Percentiles rank a stretch among this genome's conserved stretches.
phyloP scores from a whole-genome alignment of 2,797 vertebrate genomes.

The Erethizon dorsatum region DNA sequence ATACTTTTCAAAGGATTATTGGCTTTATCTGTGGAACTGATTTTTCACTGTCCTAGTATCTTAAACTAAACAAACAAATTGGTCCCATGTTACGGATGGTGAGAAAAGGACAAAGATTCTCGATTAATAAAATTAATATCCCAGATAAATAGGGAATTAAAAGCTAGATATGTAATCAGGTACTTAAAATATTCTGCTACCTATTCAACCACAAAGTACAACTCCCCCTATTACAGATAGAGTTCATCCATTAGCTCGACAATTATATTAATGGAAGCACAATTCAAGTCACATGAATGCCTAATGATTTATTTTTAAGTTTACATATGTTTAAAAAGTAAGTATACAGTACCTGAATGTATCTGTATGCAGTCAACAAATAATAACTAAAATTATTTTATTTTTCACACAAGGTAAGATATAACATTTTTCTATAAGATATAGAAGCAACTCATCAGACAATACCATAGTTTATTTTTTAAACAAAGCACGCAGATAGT shows the following conservation, averaged over 20 bases:
- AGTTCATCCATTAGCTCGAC: conserved; percentile 82
- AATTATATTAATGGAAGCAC: conserved; percentile 84
- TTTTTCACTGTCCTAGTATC: conserved; percentile 58
- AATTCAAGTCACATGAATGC: conserved; percentile 80
- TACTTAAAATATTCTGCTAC: conserved; percentile 82
- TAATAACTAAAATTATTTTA: conserved; percentile 62
- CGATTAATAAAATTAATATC: conserved; percentile 78
- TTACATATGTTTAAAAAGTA: conserved; percentile 71
- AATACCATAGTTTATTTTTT: conserved; percentile 83
- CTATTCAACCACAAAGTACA: conserved; percentile 80
- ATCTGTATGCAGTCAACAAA: conserved; percentile 68
- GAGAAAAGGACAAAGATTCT: conserved; percentile 71
- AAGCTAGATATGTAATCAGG: conserved; percentile 73
- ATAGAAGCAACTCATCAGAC: conserved; percentile 81
- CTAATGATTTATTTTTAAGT: conserved; percentile 79
- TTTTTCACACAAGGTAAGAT: conserved; percentile 69
- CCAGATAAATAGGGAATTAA: conserved; percentile 78
- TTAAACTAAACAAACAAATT: conserved; percentile 69
- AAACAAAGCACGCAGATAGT: conserved; percentile 86
- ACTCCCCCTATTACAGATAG: conserved; percentile 74
- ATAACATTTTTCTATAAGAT: conserved; percentile 67
- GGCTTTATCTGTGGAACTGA: conserved; percentile 54
- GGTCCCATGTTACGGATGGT: conserved; percentile 49
- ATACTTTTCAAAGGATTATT: conserved; percentile 46
- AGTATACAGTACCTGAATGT: conserved; percentile 46